A percentile compares a stretch with the other conserved stretches of the same genome.
phyloP scores from a whole-genome alignment of 2,113 vertebrate species.

The Alosa alosa region DNA sequence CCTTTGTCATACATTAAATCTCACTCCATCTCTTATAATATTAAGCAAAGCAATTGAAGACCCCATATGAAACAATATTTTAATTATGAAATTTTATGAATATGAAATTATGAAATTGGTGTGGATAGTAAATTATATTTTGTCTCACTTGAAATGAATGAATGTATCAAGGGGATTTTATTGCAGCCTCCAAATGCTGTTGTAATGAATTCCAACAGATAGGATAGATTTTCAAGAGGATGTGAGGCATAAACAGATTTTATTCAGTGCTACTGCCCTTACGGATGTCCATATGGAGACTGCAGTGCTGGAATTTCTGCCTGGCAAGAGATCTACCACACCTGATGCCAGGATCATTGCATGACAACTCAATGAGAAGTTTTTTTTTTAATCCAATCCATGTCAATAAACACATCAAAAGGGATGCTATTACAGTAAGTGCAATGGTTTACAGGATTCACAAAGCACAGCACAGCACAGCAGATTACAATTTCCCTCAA shows the following conservation, averaged over 20 bases:
- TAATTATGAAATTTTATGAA: background rate
- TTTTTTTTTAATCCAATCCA: background rate
- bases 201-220: slow-evolving; percentile 36
- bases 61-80: background rate
- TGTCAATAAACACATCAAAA: background rate
- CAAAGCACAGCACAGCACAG: background rate
- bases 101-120: slow-evolving; percentile 12
- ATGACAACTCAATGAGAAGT: background rate
- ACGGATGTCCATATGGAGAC: background rate
- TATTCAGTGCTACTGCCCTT: background rate
- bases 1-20: too few relatives aligned
- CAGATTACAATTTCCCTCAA: background rate
- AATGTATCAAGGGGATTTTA: slow-evolving; percentile 18
- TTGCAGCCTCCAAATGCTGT: slow-evolving; percentile 20
- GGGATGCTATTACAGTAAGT: background rate
- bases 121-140: slow-evolving; percentile 14
- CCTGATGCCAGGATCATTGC: background rate
- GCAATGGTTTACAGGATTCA: too few relatives aligned
- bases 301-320: background rate
- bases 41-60: background rate
- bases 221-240: background rate
- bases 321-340: background rate
- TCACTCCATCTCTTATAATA: too few relatives aligned
- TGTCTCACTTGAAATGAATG: slow-evolving; percentile 14
- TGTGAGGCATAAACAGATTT: background rate